Evolutionary conservation across 92 coral and sea anemone species (phyloP).

Genomic region (Heliopora coerulea): DNA sequence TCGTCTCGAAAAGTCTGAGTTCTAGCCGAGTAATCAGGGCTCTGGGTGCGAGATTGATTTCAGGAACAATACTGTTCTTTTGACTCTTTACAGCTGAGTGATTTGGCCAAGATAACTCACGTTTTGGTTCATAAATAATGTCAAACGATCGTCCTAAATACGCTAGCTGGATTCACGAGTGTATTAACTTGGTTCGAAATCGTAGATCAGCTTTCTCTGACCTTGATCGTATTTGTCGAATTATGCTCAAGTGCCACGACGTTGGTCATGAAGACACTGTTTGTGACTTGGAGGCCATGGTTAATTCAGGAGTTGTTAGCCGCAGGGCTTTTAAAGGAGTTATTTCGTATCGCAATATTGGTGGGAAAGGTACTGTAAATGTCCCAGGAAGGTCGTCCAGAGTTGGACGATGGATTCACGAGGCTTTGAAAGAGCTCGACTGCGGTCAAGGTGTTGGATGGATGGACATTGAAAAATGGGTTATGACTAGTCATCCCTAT

Average conservation of each 20-base stretch:
- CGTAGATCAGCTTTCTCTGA: slow-evolving; percentile 96
- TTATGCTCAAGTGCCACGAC: slow-evolving; percentile 98
- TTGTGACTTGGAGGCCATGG: slow-evolving; percentile 83
- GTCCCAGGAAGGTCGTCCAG: slow-evolving; percentile 86
- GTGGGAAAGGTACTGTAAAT: slow-evolving; percentile 79
- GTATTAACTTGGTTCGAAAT: slow-evolving; percentile 94
- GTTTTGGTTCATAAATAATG: slow-evolving; percentile 47
- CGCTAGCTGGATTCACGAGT: slow-evolving; percentile 98
- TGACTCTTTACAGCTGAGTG: no score
- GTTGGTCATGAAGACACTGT: slow-evolving; percentile 88
- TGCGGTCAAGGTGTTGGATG: slow-evolving; percentile 85
- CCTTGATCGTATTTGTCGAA: slow-evolving; percentile 97
- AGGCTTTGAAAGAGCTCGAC: slow-evolving; percentile 94
- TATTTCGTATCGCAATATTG: slow-evolving; percentile 89
- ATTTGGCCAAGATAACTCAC: no score
- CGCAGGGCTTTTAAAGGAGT: slow-evolving; percentile 97
- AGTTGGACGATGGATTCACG: slow-evolving; percentile 95
- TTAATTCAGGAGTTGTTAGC: slow-evolving; percentile 83
- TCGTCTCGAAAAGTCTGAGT: no score
- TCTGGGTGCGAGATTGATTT: no score
- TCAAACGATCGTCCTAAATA: slow-evolving; percentile 90
- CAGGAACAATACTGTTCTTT: no score
- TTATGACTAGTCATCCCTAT: slow-evolving; percentile 85
- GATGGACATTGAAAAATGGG: slow-evolving; percentile 85
- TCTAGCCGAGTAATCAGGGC: no score